Evolutionary conservation across 2,113 vertebrate species (phyloP).

Genomic region (Thalassarche chlororhynchos): DNA sequence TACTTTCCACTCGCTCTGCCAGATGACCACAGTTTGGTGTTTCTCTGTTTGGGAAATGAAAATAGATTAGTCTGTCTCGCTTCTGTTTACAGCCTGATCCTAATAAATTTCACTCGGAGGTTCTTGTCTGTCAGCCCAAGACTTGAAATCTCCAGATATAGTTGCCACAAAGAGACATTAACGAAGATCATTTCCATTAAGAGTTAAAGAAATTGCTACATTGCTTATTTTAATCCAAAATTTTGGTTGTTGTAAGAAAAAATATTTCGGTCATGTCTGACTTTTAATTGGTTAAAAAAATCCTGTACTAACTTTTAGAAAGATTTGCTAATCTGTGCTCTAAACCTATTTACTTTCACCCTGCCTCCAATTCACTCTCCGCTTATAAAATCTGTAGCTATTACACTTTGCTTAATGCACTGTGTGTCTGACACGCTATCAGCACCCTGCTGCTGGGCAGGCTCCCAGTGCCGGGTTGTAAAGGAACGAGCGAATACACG

Average conservation of each 20-base stretch:
- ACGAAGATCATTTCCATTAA: not conserved
- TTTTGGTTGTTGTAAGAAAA: not conserved
- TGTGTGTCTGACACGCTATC: constrained; percentile 23
- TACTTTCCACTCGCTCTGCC: constrained; percentile 18
- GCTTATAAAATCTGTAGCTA: not conserved
- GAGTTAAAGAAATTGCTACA: not conserved
- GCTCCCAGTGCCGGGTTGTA: constrained; percentile 28
- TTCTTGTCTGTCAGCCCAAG: not conserved
- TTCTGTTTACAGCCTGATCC: not conserved
- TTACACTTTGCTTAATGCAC: constrained; percentile 34
- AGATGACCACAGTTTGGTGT: not conserved
- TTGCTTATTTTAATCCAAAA: not conserved
- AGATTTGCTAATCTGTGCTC: not conserved
- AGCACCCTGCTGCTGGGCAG: constrained; percentile 55
- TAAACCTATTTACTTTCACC: not conserved
- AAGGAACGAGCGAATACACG: constrained; percentile 29
- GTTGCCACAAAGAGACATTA: not conserved
- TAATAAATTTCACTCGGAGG: not conserved
- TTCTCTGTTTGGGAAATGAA: not conserved
- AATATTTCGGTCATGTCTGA: not conserved
- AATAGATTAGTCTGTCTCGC: not conserved
- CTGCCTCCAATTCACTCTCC: not conserved
- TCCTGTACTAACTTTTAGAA: not conserved
- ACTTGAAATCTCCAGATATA: not conserved
- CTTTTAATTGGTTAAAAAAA: not conserved